Evolutionary conservation across 2,797 vertebrate genomes (phyloP).

Genomic region (Sebastes itinus): DNA sequence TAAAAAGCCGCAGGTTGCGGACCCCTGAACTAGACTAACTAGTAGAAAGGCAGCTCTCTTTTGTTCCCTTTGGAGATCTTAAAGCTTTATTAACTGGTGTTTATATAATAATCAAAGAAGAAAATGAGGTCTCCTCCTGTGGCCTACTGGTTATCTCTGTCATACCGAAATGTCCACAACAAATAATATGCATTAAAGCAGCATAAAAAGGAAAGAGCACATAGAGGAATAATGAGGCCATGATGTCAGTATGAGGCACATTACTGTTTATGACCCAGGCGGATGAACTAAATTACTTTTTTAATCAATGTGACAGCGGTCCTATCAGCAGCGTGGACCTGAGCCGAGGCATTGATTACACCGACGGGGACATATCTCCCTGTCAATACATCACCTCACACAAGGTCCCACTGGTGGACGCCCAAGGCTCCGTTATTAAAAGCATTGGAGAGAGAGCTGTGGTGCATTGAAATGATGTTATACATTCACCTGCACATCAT

Average conservation of each 20-base stretch:
- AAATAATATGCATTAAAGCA: background rate
- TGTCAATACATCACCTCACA: background rate
- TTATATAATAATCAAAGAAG: background rate
- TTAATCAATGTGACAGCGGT: slow-evolving; percentile 9
- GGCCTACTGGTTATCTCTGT: background rate
- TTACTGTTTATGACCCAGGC: background rate
- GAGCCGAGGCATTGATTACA: background rate
- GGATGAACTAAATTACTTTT: slow-evolving; percentile 25
- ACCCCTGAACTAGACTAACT: too few relatives aligned
- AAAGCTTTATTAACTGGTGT: too few relatives aligned
- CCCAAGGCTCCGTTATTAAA: background rate
- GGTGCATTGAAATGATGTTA: background rate
- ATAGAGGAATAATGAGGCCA: background rate
- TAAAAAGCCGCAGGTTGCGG: too few relatives aligned
- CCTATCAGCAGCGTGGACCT: background rate
- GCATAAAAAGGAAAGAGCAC: background rate
- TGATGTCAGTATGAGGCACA: background rate
- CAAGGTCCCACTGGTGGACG: background rate
- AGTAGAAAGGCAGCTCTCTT: too few relatives aligned
- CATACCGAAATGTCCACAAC: background rate
- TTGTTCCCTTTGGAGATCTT: too few relatives aligned
- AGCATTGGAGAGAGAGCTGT: background rate
- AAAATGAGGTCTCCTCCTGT: background rate
- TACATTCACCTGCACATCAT: too few relatives aligned
- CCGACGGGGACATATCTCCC: background rate